A percentile compares a stretch with the other conserved stretches of the same genome.
Evolutionary conservation across 2,797 vertebrate genomes (phyloP).

Genomic region (Pelobates cultripes): DNA sequence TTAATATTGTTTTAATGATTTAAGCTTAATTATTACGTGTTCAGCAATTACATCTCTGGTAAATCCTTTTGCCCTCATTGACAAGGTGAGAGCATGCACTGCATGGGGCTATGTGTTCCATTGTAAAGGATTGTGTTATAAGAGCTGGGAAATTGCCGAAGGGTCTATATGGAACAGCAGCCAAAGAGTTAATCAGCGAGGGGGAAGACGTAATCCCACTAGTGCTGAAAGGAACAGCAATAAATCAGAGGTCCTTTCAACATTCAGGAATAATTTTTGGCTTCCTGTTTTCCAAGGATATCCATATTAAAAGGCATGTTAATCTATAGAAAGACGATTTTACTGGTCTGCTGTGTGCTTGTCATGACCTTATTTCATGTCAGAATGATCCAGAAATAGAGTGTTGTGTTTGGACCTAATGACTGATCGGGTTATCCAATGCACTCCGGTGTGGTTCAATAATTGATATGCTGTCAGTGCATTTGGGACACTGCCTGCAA

Average conservation of each 20-base stretch:
- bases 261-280: not conserved
- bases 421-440: conserved; percentile 39
- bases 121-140: no score
- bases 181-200: not conserved
- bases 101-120: no score
- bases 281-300: not conserved
- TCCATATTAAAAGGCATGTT: not conserved
- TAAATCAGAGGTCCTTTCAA: not conserved
- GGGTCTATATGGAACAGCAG: no score
- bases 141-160: no score
- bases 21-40: no score
- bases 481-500: conserved; percentile 44
- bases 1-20: no score
- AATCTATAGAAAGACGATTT: no score
- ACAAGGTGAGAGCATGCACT: no score
- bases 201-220: not conserved
- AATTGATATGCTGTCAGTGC: conserved; percentile 51
- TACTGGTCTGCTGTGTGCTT: not conserved
- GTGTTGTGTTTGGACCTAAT: conserved; percentile 28
- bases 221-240: not conserved
- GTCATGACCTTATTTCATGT: conserved; percentile 21
- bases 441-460: conserved; percentile 42
- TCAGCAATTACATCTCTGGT: no score
- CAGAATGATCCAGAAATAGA: conserved; percentile 8
- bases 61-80: no score